A percentile compares a stretch with the other conserved stretches of the same genome.
Evolutionary conservation across 2,888 invertebrate species (phyloP).

Genomic region (Ophonus ardosiacus): DNA sequence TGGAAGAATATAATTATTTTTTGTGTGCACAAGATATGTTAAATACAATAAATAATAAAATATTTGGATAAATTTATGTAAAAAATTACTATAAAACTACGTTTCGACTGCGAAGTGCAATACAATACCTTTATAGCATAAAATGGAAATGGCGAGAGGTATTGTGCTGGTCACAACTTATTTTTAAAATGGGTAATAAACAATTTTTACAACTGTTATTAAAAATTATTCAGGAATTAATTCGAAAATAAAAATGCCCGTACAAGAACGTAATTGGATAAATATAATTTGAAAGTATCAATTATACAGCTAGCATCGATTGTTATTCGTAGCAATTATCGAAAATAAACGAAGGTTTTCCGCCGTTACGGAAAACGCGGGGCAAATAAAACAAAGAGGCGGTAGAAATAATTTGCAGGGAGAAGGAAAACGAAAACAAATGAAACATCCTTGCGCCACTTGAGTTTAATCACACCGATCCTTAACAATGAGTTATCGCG

Average conservation of each 20-base stretch:
- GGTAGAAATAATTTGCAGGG: slow-evolving; percentile 9
- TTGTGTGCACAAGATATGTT: no score
- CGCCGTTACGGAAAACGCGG: background rate
- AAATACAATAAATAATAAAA: no score
- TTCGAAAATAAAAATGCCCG: background rate
- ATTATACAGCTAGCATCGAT: background rate
- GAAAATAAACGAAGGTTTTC: slow-evolving; percentile 27
- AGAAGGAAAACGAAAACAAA: slow-evolving; percentile 11
- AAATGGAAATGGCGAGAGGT: no score
- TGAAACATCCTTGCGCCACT: slow-evolving; percentile 10
- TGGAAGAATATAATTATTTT: no score
- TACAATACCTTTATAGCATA: no score
- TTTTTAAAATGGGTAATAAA: no score
- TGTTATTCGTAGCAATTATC: background rate
- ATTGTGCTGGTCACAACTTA: no score
- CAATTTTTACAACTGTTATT: no score
- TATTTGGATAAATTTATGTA: no score
- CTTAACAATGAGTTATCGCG: slow-evolving; percentile 51
- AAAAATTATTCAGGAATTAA: no score
- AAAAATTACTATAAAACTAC: no score
- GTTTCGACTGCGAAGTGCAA: no score
- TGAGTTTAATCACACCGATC: slow-evolving; percentile 47
- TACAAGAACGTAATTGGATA: background rate
- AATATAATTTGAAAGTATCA: background rate
- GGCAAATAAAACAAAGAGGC: slow-evolving; percentile 34